Conservation (phyloP, 2,113 vertebrate genomes). For the Pangasianodon gigas region DNA sequence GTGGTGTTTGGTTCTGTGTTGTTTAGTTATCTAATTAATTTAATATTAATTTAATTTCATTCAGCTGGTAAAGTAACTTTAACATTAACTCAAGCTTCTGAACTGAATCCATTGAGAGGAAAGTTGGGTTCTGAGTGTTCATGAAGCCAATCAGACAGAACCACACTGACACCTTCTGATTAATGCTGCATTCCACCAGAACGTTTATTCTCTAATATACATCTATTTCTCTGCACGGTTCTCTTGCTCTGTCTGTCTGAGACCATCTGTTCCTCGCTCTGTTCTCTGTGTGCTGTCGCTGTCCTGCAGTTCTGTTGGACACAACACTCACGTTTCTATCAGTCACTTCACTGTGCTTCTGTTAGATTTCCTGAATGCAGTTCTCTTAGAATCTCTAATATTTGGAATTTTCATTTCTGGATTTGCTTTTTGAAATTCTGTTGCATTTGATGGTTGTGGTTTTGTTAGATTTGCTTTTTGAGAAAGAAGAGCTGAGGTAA, state of each 20-base stretch:
- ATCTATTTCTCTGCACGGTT: conserved; percentile 22
- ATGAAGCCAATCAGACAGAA: background rate
- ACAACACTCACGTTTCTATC: conserved; percentile 24
- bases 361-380: background rate
- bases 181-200: background rate
- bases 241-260: conserved; percentile 48
- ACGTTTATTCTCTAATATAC: background rate
- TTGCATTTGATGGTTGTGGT: background rate
- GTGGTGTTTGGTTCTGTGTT: background rate
- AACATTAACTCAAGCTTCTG: background rate
- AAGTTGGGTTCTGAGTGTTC: background rate
- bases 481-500: background rate
- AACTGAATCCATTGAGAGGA: background rate
- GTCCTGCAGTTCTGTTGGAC: conserved; percentile 60
- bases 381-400: background rate
- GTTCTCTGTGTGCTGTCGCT: conserved; percentile 61
- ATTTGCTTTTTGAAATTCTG: background rate
- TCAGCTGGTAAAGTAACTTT: background rate
- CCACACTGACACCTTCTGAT: background rate
- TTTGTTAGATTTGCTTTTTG: background rate
- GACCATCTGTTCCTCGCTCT: conserved; percentile 65
- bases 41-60: background rate
- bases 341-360: conserved; percentile 7
- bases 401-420: background rate
- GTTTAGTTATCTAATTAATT: background rate